phyloP scores from a whole-genome alignment of 2,113 vertebrate species.

The Oxyruncus cristatus region DNA sequence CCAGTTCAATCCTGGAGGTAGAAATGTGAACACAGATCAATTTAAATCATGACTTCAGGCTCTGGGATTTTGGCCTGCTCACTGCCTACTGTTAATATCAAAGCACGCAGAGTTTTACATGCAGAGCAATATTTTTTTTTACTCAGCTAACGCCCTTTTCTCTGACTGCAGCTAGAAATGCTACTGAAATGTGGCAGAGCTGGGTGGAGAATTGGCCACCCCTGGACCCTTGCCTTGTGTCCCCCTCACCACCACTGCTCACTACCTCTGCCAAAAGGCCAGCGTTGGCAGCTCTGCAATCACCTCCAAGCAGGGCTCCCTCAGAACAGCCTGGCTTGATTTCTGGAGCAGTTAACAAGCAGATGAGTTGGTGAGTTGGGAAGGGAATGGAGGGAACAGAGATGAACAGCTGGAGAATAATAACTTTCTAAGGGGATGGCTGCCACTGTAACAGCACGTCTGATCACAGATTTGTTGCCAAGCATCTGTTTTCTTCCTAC shows the following conservation, averaged over 20 bases:
- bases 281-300: background rate
- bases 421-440: background rate
- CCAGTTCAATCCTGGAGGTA: background rate
- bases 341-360: background rate
- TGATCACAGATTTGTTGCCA: conserved; percentile 34
- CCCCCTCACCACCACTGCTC: background rate
- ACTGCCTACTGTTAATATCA: conserved; percentile 38
- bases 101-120: conserved; percentile 20
- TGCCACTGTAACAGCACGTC: background rate
- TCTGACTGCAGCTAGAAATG: background rate
- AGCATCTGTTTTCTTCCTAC: conserved; percentile 47
- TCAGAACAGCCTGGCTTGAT: background rate
- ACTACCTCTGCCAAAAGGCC: background rate
- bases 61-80: background rate
- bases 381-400: background rate
- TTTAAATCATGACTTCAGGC: conserved; percentile 41
- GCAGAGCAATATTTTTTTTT: background rate
- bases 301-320: background rate
- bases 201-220: background rate
- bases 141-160: background rate
- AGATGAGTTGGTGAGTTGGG: background rate
- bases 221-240: background rate
- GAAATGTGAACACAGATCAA: conserved; percentile 19
- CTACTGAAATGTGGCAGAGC: background rate
- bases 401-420: conserved; percentile 32